Base-by-base conservation (phyloP, 2,113 vertebrate genomes). In the Plectropomus leopardus region DNA sequence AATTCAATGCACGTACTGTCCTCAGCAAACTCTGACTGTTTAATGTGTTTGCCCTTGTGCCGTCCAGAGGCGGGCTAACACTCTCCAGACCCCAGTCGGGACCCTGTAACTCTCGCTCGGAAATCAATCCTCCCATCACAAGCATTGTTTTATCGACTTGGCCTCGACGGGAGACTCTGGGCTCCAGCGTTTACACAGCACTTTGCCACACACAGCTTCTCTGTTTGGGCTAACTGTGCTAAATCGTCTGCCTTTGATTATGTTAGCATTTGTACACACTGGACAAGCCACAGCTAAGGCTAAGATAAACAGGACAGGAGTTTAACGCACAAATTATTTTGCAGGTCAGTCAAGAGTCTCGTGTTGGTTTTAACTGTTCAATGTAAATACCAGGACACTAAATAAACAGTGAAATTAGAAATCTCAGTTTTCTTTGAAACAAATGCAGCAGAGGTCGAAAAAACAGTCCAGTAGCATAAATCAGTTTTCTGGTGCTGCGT, bases 211-310 rank as follows among this genome's bases (percentile, higher is more conserved):
- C 88, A 63, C 24, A 3, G 58, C 74, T 14, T 63, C 19, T 30
- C 45, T 82, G 89, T 88, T 82, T 84, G 71, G 83, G 78, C 72
- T 70, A 86, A 77, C 73, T 30, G 32, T 63, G 76, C 82, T 64
- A 77, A 83, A 92, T 81, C 6, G 16, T 42, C 36, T 32, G 57
- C 68, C 63, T 89, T 85, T 91, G 91, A 89, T 93, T 90, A 90
- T 73, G 72, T 86, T 83, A 80, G 80, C 75, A 59, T 77, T 61
- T 66, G 50, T 45, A 42, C 65, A 74, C 48, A 53, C 11, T 4
- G 82, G 53, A 83, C 78, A 69, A 65, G 83, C 32, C 50, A 3
- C 68, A 51, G 54, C 7, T 26, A 45, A 13, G 58, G 72, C 48
- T 48, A 58, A 70, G 26, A 79, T 88, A 92, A 92, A 92, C 75